Percentiles rank a stretch among this genome's conserved stretches.
phyloP scores from a whole-genome alignment of 37 sponge, comb jelly and placozoan species.

The Beroe forskalii region DNA sequence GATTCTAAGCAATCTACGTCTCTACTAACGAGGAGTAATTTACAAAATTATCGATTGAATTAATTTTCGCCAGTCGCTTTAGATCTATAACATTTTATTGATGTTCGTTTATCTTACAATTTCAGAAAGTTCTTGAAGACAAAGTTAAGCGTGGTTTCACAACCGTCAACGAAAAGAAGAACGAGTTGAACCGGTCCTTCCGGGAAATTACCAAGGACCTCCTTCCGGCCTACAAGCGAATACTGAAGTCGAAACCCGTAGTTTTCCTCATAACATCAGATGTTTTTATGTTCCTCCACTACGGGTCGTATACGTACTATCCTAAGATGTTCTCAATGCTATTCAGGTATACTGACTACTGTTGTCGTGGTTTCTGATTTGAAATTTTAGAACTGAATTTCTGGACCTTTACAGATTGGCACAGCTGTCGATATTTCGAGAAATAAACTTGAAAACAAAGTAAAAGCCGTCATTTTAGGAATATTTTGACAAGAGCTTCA shows the following conservation, averaged over 20 bases:
- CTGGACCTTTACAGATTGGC: no score
- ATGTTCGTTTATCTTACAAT: neutral
- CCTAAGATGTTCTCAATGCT: conserved; percentile 24
- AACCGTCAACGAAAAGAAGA: conserved; percentile 1
- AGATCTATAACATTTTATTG: neutral
- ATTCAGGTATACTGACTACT: conserved; percentile 61
- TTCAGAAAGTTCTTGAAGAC: conserved; percentile 35
- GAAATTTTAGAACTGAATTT: no score
- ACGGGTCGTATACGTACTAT: conserved; percentile 19
- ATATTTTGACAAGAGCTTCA: no score
- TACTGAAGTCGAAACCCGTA: conserved; percentile 15
- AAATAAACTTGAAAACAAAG: no score
- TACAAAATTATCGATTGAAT: no score
- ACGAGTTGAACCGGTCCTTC: conserved; percentile 20
- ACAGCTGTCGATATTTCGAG: no score
- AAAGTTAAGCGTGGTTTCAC: conserved; percentile 33
- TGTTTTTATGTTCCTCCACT: conserved; percentile 24
- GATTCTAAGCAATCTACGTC: no score
- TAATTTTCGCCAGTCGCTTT: neutral
- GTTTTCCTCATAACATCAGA: neutral
- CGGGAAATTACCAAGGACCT: conserved; percentile 37
- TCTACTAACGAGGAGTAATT: no score
- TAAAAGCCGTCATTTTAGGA: no score
- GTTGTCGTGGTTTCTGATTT: no score
- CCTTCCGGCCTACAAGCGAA: conserved; percentile 1